Evolutionary conservation across 2,888 invertebrate genomes (phyloP), one percentile per base, ranked within the genome.

Genomic region (Yponomeuta malinellus): DNA sequence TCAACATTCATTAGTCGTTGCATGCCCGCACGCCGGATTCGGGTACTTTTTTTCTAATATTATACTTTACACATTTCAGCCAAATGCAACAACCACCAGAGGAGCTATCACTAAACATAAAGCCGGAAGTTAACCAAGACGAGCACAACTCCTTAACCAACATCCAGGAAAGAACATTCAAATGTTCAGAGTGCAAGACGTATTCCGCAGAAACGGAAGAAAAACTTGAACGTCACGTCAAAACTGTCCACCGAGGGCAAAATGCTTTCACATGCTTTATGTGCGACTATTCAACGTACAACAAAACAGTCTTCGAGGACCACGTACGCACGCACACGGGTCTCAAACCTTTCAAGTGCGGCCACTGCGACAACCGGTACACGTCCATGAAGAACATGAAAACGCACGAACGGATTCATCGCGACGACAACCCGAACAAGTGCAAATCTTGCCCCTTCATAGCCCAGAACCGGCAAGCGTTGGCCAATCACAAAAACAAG

Each of bases 201-300:
- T 87, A 79, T 74, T 79, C 82, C 0, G 78, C 83, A 0, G 80
- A 81, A 12, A 83, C 77, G 0, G 84, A 83, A 10, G 89, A 88
- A 68, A 81, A 81, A 52, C 75, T 88, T 77, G 63, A 81, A 0
- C 74, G 85, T 0, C 87, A 89, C 63, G 81, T 89, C 0, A 77
- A 83, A 0, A 84, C 81, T 67, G 78, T 82, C 0, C 90, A 88
- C 68, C 74, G 82, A 0, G 87, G 88, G 0, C 83, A 85, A 65
- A 89, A 87, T 33, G 87, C 89, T 0, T 90, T 84, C 71, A 86
- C 88, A 10, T 91, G 90, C 29, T 81, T 77, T 63, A 85, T 88
- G 86, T 91, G 90, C 1, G 86, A 88, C 1, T 91, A 90, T 23
- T 82, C 83, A 0, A 89, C 90, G 0, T 84, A 86, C 71, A 90